A percentile compares a stretch with the other conserved stretches of the same genome.
Conservation (phyloP, 2,888 invertebrate genomes). For the Conomelus anceps region DNA sequence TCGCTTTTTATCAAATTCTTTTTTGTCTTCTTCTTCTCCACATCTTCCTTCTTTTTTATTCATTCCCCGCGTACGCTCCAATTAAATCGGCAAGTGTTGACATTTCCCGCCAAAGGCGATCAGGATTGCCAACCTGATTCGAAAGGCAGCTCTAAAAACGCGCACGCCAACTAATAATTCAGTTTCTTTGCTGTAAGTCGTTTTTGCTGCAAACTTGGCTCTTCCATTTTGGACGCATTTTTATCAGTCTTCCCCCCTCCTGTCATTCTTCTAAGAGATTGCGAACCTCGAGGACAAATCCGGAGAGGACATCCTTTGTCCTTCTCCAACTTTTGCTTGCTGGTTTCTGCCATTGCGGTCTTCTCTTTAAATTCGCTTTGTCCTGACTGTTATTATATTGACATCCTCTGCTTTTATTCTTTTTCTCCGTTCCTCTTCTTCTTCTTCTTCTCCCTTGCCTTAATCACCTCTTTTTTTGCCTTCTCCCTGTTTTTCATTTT, state of each 20-base stretch:
- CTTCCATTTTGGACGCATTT: background rate
- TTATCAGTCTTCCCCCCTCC: background rate
- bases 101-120: background rate
- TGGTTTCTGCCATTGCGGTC: background rate
- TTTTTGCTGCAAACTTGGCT: background rate
- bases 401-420: too few species aligned
- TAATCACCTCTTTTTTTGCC: too few species aligned
- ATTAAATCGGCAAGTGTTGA: background rate
- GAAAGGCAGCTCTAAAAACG: too few species aligned
- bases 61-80: background rate
- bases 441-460: too few species aligned
- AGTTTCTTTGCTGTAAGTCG: background rate
- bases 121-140: background rate
- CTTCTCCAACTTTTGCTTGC: background rate
- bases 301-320: background rate
- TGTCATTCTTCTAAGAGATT: background rate
- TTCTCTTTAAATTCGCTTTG: background rate
- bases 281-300: background rate
- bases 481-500: too few species aligned
- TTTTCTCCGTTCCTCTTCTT: too few species aligned
- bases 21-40: background rate
- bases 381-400: too few species aligned
- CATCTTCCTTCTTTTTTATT: background rate
- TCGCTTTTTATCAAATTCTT: background rate
- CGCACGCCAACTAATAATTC: background rate